Evolutionary conservation across 2,797 vertebrate species (phyloP).

Genomic region (Sebastes taczanowskii): DNA sequence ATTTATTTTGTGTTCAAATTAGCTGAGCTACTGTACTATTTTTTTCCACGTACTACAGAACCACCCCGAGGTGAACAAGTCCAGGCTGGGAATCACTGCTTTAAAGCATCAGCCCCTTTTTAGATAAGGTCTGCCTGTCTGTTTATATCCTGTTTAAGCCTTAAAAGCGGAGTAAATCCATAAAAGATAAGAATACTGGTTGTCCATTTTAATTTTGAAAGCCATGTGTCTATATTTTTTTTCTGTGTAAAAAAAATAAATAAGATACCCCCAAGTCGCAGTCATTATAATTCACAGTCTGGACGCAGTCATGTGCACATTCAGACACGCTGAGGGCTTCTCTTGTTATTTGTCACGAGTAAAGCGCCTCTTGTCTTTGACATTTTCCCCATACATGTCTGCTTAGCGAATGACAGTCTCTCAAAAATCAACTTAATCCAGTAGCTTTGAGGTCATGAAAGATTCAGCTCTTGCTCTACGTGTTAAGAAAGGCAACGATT

Average conservation of each 20-base stretch:
- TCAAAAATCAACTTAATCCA: constrained; percentile 57
- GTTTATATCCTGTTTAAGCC: constrained; percentile 18
- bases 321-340: neutral
- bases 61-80: neutral
- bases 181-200: neutral
- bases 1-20: neutral
- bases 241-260: neutral
- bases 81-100: neutral
- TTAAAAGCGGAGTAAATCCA: constrained; percentile 9
- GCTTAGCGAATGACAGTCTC: constrained; percentile 32
- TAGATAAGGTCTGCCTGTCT: constrained; percentile 19
- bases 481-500: constrained; percentile 37
- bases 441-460: constrained; percentile 48
- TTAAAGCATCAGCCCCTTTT: constrained; percentile 12
- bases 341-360: constrained; percentile 39
- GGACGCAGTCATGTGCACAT: constrained; percentile 5
- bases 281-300: constrained; percentile 11
- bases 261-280: constrained; percentile 1
- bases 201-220: constrained; percentile 30
- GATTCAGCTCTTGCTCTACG: constrained; percentile 16
- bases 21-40: neutral
- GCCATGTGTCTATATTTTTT: neutral
- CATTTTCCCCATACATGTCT: constrained; percentile 45
- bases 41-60: neutral
- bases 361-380: constrained; percentile 38